phyloP scores from a whole-genome alignment of 2,888 invertebrate genomes.

The Hyppa rectilinea region DNA sequence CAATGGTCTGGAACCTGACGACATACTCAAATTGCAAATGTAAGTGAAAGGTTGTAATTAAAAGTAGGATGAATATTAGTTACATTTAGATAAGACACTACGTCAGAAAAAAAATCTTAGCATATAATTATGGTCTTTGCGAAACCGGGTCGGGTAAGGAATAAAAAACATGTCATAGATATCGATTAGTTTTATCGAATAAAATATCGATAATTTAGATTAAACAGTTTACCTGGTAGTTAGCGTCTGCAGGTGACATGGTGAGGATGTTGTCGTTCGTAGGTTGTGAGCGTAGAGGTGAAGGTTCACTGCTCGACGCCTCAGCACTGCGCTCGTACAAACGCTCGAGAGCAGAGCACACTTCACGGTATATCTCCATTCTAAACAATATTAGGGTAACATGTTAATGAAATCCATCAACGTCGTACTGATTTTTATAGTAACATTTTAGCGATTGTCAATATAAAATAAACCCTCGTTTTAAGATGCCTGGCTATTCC shows the following conservation, averaged over 20 bases:
- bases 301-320: constrained; percentile 81
- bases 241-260: constrained; percentile 85
- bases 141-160: too few species aligned
- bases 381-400: constrained; percentile 85
- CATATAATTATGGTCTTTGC: too few species aligned
- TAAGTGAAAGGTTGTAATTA: too few species aligned
- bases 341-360: constrained; percentile 94
- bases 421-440: not conserved
- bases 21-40: too few species aligned
- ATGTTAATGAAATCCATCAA: not conserved
- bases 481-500: not conserved
- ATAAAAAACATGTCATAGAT: not conserved
- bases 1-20: too few species aligned
- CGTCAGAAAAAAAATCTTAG: too few species aligned
- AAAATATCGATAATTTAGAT: not conserved
- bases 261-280: constrained; percentile 78
- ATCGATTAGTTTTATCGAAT: not conserved
- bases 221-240: constrained; percentile 80
- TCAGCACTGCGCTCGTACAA: constrained; percentile 91
- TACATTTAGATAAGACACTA: too few species aligned
- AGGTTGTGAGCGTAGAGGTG: constrained; percentile 73
- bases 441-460: not conserved
- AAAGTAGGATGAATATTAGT: too few species aligned
- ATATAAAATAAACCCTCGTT: not conserved
- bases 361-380: constrained; percentile 97